Percentiles rank a stretch among this genome's conserved stretches.
Conservation (phyloP, 2,888 invertebrate genomes). For the Eupithecia abbreviata region DNA sequence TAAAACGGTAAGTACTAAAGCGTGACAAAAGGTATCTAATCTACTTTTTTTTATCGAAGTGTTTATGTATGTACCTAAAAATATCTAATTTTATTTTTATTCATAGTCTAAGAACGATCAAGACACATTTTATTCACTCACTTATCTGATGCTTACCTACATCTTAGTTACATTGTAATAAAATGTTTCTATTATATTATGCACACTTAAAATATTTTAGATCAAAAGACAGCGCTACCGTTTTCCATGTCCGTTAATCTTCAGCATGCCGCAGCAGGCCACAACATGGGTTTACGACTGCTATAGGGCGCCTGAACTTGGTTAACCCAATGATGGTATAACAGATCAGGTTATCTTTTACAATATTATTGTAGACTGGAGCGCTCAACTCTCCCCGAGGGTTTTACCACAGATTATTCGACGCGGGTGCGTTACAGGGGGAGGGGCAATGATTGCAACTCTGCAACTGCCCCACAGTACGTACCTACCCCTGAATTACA, state of each 20-base stretch:
- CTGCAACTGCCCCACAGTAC: background rate
- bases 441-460: background rate
- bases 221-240: background rate
- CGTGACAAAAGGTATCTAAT: background rate
- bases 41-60: background rate
- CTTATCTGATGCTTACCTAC: background rate
- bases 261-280: background rate
- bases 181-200: background rate
- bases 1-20: slow-evolving; percentile 11
- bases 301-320: background rate
- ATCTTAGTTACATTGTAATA: background rate
- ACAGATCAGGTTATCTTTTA: background rate
- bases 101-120: background rate
- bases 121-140: background rate
- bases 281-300: background rate
- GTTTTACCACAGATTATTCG: slow-evolving; percentile 2
- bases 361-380: background rate
- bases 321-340: background rate
- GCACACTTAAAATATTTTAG: background rate
- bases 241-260: slow-evolving; percentile 1
- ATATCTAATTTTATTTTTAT: background rate
- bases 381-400: background rate
- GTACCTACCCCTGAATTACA: background rate
- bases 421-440: background rate
- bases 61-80: background rate